Conservation (phyloP, 1,140 invertebrate species). For the Bombus confusus region DNA sequence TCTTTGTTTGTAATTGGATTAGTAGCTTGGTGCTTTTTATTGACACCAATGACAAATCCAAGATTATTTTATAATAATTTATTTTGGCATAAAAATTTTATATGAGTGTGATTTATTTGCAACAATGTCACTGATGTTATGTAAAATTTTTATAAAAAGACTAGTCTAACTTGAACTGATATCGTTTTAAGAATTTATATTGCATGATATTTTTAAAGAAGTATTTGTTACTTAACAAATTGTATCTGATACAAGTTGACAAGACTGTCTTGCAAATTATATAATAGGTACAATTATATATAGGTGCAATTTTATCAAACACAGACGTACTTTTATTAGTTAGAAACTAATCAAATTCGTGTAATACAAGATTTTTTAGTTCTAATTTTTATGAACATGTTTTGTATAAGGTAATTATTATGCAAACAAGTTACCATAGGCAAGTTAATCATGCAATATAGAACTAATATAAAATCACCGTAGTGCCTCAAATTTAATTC, state of each 20-base stretch:
- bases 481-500: conserved; percentile 69
- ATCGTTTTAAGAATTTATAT: conserved; percentile 22
- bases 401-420: neutral
- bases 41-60: conserved; percentile 91
- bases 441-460: conserved; percentile 23
- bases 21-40: conserved; percentile 88
- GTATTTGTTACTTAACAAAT: neutral
- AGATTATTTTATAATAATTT: conserved; percentile 89
- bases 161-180: conserved; percentile 19
- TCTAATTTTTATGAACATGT: neutral
- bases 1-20: conserved; percentile 90
- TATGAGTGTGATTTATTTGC: conserved; percentile 60
- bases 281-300: neutral
- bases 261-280: conserved; percentile 7
- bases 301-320: conserved; percentile 17
- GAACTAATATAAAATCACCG: conserved; percentile 60
- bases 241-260: neutral
- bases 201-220: conserved; percentile 27
- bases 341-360: neutral
- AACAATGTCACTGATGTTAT: conserved; percentile 35
- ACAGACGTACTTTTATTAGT: neutral
- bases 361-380: neutral
- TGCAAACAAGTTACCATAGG: conserved; percentile 13
- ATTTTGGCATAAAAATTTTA: conserved; percentile 81
- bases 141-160: conserved; percentile 24